phyloP scores from a whole-genome alignment of 1,140 invertebrate genomes.

The Micrasema minimum region DNA sequence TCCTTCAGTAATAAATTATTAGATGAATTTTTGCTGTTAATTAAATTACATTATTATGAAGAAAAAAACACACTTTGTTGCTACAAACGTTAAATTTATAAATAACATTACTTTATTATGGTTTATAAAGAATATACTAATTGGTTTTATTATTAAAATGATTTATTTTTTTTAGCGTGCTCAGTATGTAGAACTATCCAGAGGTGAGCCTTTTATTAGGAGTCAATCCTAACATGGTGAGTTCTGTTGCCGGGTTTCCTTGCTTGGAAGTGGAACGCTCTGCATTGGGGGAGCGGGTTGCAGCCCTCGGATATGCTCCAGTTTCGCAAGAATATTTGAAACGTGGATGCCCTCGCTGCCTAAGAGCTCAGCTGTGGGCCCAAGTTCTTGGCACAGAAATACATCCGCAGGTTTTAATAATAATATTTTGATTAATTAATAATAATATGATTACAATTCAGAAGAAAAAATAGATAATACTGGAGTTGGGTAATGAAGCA shows the following conservation, averaged over 20 bases:
- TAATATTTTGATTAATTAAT: too few relatives aligned
- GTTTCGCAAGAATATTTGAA: constrained; percentile 87
- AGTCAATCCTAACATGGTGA: constrained; percentile 70
- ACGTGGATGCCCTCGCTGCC: constrained; percentile 81
- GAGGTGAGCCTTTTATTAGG: constrained; percentile 76
- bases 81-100: too few relatives aligned
- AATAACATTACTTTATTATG: too few relatives aligned
- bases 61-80: too few relatives aligned
- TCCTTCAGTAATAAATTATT: too few relatives aligned
- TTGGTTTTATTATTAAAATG: too few relatives aligned
- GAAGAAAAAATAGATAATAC: too few relatives aligned
- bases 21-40: too few relatives aligned
- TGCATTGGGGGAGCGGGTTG: constrained; percentile 73
- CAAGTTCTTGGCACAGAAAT: constrained; percentile 83
- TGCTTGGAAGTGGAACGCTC: constrained; percentile 76
- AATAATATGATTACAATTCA: too few relatives aligned
- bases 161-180: constrained; percentile 66
- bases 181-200: constrained; percentile 74
- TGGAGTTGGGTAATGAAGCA: too few relatives aligned
- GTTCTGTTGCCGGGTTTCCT: constrained; percentile 65
- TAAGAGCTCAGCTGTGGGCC: constrained; percentile 83
- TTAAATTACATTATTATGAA: too few relatives aligned
- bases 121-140: too few relatives aligned
- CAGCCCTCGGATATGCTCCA: constrained; percentile 75
- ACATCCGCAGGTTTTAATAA: constrained; percentile 68